Conservation (phyloP, 2,888 invertebrate species). For the Alviniconcha strummeri region DNA sequence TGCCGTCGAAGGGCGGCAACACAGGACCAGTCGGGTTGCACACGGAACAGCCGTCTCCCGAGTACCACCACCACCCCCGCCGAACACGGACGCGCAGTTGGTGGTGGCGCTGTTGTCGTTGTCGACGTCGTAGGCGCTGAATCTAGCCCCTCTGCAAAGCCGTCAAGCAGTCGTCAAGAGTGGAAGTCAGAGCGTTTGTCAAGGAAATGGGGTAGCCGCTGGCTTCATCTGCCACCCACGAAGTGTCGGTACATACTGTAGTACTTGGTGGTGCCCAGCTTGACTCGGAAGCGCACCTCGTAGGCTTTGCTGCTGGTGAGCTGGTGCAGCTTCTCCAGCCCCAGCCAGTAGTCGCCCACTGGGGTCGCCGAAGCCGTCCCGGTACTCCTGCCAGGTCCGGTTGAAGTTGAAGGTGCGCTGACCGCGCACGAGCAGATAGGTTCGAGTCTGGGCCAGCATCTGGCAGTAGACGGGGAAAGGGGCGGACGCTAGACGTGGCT, state of each 20-base stretch:
- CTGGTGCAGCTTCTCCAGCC: constrained; percentile 31
- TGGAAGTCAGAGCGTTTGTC: not conserved
- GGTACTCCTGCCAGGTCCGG: constrained; percentile 28
- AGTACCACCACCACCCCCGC: constrained; percentile 26
- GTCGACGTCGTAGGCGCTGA: constrained; percentile 26
- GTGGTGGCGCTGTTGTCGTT: not conserved
- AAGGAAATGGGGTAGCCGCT: not conserved
- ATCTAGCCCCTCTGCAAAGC: constrained; percentile 1
- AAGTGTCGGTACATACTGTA: not conserved
- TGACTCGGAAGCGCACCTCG: not conserved
- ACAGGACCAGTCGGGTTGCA: constrained; percentile 12
- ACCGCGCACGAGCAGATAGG: not conserved
- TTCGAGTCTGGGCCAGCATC: not conserved
- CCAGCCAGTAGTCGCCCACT: constrained; percentile 27
- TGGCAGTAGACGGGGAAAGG: constrained; percentile 26
- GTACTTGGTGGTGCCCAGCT: not conserved
- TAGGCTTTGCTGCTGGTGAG: constrained; percentile 23
- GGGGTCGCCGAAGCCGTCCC: constrained; percentile 27
- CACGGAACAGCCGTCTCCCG: constrained; percentile 13
- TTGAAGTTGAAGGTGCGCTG: constrained; percentile 7
- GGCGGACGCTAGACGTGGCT: constrained; percentile 9
- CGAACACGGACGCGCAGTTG: constrained; percentile 26
- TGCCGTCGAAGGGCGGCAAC: not conserved
- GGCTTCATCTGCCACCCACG: not conserved
- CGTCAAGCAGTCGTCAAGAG: not conserved